phyloP scores from a whole-genome alignment of 2,797 vertebrate species.

The Microhierax caerulescens region DNA sequence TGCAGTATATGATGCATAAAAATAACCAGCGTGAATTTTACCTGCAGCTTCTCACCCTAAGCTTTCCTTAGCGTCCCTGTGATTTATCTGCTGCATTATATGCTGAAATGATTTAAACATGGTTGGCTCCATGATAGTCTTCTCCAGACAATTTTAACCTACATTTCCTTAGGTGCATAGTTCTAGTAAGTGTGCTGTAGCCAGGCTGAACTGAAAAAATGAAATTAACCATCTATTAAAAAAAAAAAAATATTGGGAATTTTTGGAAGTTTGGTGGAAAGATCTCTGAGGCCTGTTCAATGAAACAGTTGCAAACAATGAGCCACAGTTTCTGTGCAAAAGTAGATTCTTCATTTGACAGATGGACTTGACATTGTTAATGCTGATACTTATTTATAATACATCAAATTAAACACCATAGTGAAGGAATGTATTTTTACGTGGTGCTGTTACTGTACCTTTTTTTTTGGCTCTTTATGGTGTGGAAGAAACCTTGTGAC shows the following conservation, averaged over 20 bases:
- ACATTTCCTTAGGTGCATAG: not conserved
- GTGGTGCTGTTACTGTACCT: not conserved
- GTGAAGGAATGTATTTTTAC: not conserved
- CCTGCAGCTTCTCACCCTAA: not conserved
- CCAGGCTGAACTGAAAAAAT: not conserved
- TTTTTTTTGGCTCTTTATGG: not conserved
- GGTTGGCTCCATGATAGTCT: not conserved
- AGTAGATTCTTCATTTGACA: not conserved
- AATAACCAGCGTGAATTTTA: not conserved
- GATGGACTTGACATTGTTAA: not conserved
- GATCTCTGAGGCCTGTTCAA: not conserved
- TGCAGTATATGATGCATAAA: not conserved
- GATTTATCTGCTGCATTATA: not conserved
- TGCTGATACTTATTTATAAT: not conserved
- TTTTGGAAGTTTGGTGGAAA: not conserved
- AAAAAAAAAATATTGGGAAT: not conserved
- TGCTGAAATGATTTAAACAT: not conserved
- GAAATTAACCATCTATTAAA: not conserved
- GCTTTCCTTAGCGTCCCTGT: not conserved
- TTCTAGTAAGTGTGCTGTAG: not conserved
- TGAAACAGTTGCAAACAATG: not conserved
- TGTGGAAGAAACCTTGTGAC: not conserved
- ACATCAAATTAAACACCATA: not conserved
- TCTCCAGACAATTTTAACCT: not conserved
- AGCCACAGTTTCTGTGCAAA: not conserved